A percentile compares a stretch with the other conserved stretches of the same genome.
Evolutionary conservation across 2,888 invertebrate species (phyloP).

Genomic region (Drosophila borealis): DNA sequence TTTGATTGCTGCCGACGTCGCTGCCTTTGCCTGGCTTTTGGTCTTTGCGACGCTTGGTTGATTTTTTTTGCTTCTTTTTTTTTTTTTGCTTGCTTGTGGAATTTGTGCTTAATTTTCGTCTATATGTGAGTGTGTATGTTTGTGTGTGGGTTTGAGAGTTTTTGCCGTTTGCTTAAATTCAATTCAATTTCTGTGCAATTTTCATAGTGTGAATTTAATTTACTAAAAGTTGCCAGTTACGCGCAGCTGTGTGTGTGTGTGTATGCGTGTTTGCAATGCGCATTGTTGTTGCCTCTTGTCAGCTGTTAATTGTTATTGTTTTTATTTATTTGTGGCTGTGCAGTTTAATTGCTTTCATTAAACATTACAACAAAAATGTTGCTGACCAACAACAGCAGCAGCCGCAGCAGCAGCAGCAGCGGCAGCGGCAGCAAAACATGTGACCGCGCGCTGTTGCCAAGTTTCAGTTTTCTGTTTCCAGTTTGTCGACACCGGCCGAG

Average conservation of each 20-base stretch:
- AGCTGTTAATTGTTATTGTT: conserved; percentile 56
- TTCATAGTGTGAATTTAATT: conserved; percentile 73
- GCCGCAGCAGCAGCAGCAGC: conserved; percentile 32
- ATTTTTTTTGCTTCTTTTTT: conserved; percentile 42
- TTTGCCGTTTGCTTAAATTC: conserved; percentile 70
- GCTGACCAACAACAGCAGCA: conserved; percentile 24
- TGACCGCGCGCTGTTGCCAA: conserved; percentile 64
- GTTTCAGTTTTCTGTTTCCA: conserved; percentile 51
- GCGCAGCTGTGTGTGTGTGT: conserved; percentile 22
- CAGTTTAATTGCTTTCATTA: conserved; percentile 75
- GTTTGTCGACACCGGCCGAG: conserved; percentile 56
- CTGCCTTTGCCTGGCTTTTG: conserved; percentile 58
- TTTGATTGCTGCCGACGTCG: conserved; percentile 63
- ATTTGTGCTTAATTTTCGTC: conserved; percentile 74
- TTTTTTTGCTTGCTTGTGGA: conserved; percentile 63
- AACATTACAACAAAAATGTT: conserved; percentile 48
- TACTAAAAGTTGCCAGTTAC: conserved; percentile 52
- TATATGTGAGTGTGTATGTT: conserved; percentile 20
- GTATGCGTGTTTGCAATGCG: conserved; percentile 18
- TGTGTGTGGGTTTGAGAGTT: conserved; percentile 22
- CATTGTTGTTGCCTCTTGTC: conserved; percentile 25
- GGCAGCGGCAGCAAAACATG: conserved; percentile 58
- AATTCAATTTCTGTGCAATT: conserved; percentile 73
- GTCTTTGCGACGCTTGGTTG: conserved; percentile 56
- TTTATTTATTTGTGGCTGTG: conserved; percentile 70